These are phyloP conservation scores for Hyles lineata DNA, from an alignment of 2,888 invertebrate genomes.

Conservation along the genomic window DNA sequence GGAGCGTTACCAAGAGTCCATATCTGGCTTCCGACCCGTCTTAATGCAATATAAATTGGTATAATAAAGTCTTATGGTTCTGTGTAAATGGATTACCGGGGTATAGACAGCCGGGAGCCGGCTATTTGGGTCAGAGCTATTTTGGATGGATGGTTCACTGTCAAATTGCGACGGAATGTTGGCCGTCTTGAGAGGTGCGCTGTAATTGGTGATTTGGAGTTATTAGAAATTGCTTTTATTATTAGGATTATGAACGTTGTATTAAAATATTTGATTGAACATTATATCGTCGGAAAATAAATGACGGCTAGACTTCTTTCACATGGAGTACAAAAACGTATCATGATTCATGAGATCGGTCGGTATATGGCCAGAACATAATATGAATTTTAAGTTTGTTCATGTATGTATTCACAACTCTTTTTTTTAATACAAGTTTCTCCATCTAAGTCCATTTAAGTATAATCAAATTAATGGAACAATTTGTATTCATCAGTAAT, in stretches of 20 bases:
- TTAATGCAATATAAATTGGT: constrained; percentile 18
- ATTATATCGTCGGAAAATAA: too few relatives aligned
- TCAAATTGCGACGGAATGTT: constrained; percentile 13
- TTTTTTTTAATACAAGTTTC: too few relatives aligned
- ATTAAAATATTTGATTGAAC: too few relatives aligned
- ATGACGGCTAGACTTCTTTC: too few relatives aligned
- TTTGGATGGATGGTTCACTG: constrained; percentile 25
- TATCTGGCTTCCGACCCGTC: constrained; percentile 14
- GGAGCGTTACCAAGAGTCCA: not conserved
- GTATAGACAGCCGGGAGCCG: constrained; percentile 15
- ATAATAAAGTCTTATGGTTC: not conserved
- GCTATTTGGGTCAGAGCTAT: constrained; percentile 37
- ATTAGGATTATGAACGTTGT: not conserved
- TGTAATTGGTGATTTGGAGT: not conserved
- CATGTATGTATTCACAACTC: too few relatives aligned
- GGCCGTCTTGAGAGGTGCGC: not conserved
- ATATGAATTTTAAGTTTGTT: too few relatives aligned
- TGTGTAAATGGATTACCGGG: constrained; percentile 20
- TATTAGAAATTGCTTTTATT: not conserved
- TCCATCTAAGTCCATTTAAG: too few relatives aligned
- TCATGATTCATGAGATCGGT: too few relatives aligned
- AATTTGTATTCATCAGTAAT: not conserved
- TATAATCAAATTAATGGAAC: too few relatives aligned
- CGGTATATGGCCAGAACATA: too few relatives aligned
- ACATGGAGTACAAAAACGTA: too few relatives aligned